Evolutionary conservation across 2,888 invertebrate genomes (phyloP).

Genomic region (Tribolium freemani): DNA sequence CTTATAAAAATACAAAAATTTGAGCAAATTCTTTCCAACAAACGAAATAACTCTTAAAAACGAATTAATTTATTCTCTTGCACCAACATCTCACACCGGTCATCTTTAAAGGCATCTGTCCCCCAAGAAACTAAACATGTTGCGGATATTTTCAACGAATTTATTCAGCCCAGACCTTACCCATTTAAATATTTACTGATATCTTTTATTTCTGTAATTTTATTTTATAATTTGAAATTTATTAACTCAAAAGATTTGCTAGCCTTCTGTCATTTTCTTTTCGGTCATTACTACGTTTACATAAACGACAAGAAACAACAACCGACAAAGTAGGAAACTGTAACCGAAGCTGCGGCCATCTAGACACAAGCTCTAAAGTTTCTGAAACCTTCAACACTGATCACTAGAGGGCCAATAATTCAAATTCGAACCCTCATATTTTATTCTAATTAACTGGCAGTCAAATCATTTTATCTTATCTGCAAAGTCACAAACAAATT

Average conservation of each 20-base stretch:
- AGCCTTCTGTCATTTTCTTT: slow-evolving; percentile 43
- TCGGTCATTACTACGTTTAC: slow-evolving; percentile 41
- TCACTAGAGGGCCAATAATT: background rate
- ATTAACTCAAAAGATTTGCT: slow-evolving; percentile 32
- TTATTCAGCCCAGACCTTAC: slow-evolving; percentile 32
- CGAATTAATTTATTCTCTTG: slow-evolving; percentile 30
- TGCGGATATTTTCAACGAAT: slow-evolving; percentile 21
- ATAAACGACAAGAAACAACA: slow-evolving; percentile 28
- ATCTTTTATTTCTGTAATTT: slow-evolving; percentile 34
- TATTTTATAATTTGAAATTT: slow-evolving; percentile 39
- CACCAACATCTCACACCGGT: slow-evolving; percentile 43
- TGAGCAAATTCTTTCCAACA: slow-evolving; percentile 11
- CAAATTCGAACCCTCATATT: background rate
- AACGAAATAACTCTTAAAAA: slow-evolving; percentile 20
- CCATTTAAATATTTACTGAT: slow-evolving; percentile 15
- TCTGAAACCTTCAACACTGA: background rate
- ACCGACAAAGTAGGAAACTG: slow-evolving; percentile 11
- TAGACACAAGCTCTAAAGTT: background rate
- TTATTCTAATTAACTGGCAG: background rate
- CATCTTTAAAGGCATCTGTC: slow-evolving; percentile 43
- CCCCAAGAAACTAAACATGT: slow-evolving; percentile 24
- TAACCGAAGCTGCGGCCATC: background rate
- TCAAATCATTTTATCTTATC: background rate
- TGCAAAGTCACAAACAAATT: background rate
- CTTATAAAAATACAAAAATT: slow-evolving; percentile 17